Base-by-base conservation (phyloP, 2,797 vertebrate species). In the Moxostoma hubbsi region DNA sequence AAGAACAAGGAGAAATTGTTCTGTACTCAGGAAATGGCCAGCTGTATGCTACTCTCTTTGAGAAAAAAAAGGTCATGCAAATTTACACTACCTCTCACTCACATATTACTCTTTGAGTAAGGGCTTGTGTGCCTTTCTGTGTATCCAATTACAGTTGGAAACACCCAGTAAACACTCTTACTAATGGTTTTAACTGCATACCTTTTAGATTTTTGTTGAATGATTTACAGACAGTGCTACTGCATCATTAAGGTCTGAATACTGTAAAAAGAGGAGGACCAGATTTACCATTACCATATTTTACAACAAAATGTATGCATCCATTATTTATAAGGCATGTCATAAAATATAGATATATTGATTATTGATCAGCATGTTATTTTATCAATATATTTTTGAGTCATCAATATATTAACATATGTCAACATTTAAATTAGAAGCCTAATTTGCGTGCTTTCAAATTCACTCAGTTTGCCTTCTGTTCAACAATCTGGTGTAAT, bases 1-100 rank as follows among this genome's bases (percentile, higher is more conserved):
- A 58, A 72, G 68, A 78, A 84, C 64, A 84, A 55, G 55, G 70
- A 47, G 47, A 61, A 70, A 81, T 47, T 79, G 77, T 79, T 79
- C 53, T 15, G 58, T 53, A 55, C 43, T 79, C 51, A 79, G 61
- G 61, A 79, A 79, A 79, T 10, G 59, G 63, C 50, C 59, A 16
- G 51, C 10, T 57, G 15, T 45, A 64, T 51, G 10, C 5, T 18
- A 64, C 43, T 46, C 43, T 46, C 9, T 4, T 5, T 46, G 43
- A 64, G 46, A 46, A 46, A 61, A 51, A 72, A 63, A 57, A 55
- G 54, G 51, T 12, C 51, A 47, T 65, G 43, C 15, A 47, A 55
- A 49, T 66, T 65, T 65, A n/a, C 51, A 47, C 15, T 4, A 74
- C 18, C 24, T 5, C n/a, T 64, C 59, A 63, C 49, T 74, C 49